phyloP scores from a whole-genome alignment of 1,140 invertebrate species.

The Araneus ventricosus region DNA sequence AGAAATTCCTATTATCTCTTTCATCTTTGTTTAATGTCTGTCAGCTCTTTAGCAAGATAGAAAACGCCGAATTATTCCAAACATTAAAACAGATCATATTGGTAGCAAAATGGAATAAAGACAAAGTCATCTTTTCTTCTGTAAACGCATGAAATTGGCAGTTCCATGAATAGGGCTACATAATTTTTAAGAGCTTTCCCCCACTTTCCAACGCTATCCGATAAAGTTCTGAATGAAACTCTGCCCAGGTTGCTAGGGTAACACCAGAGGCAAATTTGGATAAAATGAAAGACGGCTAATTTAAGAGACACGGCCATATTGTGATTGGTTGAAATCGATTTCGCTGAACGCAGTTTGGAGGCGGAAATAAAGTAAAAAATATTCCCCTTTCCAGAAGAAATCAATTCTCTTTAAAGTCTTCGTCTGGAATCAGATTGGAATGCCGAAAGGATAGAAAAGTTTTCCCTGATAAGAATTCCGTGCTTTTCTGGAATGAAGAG shows the following conservation, averaged over 20 bases:
- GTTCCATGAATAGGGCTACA: background rate
- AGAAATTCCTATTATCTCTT: background rate
- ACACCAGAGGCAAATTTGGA: slow-evolving; percentile 47
- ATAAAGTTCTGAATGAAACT: slow-evolving; percentile 1
- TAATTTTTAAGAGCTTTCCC: background rate
- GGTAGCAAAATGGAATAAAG: background rate
- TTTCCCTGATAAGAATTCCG: slow-evolving; percentile 61
- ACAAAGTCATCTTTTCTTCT: background rate
- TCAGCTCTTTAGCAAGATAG: background rate
- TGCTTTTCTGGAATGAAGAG: slow-evolving; percentile 51
- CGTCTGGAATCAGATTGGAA: slow-evolving; percentile 45
- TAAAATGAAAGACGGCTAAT: slow-evolving; percentile 23
- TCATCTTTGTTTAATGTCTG: slow-evolving; percentile 14
- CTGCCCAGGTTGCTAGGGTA: background rate
- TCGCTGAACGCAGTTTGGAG: background rate
- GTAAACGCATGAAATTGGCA: background rate
- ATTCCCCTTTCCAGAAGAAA: slow-evolving; percentile 23
- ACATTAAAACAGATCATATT: background rate
- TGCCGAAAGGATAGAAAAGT: slow-evolving; percentile 61
- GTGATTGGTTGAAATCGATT: slow-evolving; percentile 53
- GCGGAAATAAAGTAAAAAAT: background rate
- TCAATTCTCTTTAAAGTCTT: slow-evolving; percentile 59
- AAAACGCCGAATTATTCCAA: background rate
- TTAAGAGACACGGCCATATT: slow-evolving; percentile 41
- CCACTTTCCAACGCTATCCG: background rate